Conservation (phyloP, 2,113 vertebrate genomes). For the Otus sunia region DNA sequence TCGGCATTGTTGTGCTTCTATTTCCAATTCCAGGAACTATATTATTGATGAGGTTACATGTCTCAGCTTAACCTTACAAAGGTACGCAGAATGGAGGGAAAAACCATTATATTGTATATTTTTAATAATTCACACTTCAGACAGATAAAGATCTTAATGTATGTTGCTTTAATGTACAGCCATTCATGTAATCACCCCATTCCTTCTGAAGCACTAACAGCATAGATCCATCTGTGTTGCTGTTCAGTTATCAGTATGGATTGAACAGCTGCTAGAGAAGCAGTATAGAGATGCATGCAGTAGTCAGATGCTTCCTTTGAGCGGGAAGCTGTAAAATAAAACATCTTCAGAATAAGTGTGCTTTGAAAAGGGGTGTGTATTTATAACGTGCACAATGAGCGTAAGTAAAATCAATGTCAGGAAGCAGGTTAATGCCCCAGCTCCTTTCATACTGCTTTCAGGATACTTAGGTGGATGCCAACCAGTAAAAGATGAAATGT, state of each 20-base stretch:
- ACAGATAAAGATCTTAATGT: background rate
- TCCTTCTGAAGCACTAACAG: background rate
- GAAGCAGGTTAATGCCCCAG: background rate
- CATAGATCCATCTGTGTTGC: background rate
- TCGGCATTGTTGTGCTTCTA: background rate
- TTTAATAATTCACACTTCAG: background rate
- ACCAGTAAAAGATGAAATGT: background rate
- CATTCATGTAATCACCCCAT: fast-evolving
- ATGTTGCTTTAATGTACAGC: background rate
- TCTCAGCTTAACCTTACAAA: background rate
- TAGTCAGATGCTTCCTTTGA: background rate
- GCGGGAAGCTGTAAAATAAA: background rate
- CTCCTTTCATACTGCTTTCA: background rate
- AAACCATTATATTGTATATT: background rate
- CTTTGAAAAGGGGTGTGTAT: background rate
- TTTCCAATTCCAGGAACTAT: background rate
- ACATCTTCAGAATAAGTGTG: background rate
- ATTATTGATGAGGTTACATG: background rate
- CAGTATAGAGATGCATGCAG: background rate
- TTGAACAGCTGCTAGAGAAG: background rate
- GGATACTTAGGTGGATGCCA: background rate
- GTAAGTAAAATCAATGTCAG: background rate
- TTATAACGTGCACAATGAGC: background rate
- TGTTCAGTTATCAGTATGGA: background rate
- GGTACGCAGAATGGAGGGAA: fast-evolving